Conservation (phyloP, 2,888 invertebrate species). For the Adelognathus sp. region DNA sequence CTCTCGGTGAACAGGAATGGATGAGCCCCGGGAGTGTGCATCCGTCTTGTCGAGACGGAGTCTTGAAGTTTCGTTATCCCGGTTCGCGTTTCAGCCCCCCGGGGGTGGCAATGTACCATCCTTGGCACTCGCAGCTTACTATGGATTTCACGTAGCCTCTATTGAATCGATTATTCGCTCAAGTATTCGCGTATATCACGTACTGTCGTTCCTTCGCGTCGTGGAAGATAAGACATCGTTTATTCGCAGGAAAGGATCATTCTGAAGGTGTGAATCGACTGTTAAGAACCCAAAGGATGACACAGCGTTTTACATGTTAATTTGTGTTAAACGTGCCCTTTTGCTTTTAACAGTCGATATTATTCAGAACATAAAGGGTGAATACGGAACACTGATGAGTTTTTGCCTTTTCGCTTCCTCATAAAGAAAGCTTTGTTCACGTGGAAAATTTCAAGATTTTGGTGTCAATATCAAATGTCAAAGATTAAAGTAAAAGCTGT, state of each 20-base stretch:
- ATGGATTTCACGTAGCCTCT: background rate
- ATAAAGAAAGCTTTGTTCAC: too few relatives aligned
- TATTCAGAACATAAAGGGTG: too few relatives aligned
- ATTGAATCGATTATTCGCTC: constrained; percentile 22
- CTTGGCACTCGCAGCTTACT: background rate
- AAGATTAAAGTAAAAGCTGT: too few relatives aligned
- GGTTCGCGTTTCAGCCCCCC: background rate
- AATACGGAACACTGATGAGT: too few relatives aligned
- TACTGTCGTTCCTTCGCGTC: background rate
- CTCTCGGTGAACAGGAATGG: constrained; percentile 49
- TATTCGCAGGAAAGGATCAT: background rate
- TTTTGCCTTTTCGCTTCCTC: background rate
- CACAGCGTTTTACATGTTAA: too few relatives aligned
- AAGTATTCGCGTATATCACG: background rate
- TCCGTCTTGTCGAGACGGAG: constrained; percentile 48
- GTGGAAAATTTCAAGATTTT: too few relatives aligned
- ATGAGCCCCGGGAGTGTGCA: constrained; percentile 57
- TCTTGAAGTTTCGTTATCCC: constrained; percentile 45
- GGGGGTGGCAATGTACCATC: background rate
- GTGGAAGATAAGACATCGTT: background rate
- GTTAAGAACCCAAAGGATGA: too few relatives aligned
- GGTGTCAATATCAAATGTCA: too few relatives aligned
- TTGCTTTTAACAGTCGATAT: background rate
- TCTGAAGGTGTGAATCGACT: too few relatives aligned
- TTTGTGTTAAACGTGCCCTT: too few relatives aligned